phyloP scores from a whole-genome alignment of 2,113 vertebrate genomes.

The Nyctereutes procyonoides region DNA sequence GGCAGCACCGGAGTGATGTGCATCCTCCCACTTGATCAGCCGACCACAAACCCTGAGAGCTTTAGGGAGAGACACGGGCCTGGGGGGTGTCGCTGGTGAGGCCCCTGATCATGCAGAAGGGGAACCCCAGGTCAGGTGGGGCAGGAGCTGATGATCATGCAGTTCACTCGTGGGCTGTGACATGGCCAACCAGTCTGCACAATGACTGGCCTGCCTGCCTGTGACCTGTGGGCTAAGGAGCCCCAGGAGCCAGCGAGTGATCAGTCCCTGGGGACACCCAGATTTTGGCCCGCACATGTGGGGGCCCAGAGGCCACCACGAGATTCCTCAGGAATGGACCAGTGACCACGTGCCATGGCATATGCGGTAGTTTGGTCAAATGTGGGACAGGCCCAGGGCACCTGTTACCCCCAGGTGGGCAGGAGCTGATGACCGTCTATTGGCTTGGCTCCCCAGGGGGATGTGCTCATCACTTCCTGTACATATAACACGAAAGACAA shows the following conservation, averaged over 20 bases:
- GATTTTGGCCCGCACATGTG: accelerated
- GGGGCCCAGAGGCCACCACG: accelerated
- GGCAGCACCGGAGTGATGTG: accelerated
- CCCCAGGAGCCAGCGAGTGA: accelerated
- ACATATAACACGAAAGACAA: constrained; percentile 93
- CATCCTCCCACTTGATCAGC: accelerated
- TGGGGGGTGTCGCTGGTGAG: accelerated
- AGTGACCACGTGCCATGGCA: accelerated
- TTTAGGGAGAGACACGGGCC: not conserved
- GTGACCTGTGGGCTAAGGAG: accelerated
- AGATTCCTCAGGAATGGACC: accelerated
- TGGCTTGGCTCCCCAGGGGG: constrained; percentile 87
- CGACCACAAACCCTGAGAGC: accelerated
- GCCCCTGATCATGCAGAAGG: accelerated
- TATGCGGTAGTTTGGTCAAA: accelerated
- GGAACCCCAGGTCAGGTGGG: accelerated
- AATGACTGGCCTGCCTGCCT: accelerated
- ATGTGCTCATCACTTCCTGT: constrained; percentile 94
- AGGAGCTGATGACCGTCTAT: not conserved
- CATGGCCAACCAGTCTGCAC: accelerated
- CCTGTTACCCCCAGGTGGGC: accelerated
- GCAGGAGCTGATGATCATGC: too few relatives aligned
- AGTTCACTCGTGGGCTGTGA: accelerated
- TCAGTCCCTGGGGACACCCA: not conserved
- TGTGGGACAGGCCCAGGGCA: accelerated